Conservation (phyloP, 1,140 invertebrate species). For the Heliconius himera region DNA sequence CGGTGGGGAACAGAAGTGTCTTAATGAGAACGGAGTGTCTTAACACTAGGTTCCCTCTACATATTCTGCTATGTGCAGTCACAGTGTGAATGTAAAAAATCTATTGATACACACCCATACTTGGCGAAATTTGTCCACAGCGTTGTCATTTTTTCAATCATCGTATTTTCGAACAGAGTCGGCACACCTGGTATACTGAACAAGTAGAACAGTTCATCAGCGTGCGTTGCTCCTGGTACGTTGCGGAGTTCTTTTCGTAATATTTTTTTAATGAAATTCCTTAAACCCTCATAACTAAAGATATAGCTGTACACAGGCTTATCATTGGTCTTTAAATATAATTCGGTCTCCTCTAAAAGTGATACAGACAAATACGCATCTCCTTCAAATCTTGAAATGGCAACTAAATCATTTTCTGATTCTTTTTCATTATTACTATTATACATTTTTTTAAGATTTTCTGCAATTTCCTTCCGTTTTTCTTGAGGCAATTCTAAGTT, state of each 20-base stretch:
- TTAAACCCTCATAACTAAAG: slow-evolving; percentile 58
- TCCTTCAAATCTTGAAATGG: slow-evolving; percentile 54
- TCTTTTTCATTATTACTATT: slow-evolving; percentile 44
- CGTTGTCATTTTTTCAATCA: slow-evolving; percentile 63
- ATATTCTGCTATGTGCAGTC: too few relatives aligned
- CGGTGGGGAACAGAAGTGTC: too few relatives aligned
- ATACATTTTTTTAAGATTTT: slow-evolving; percentile 49
- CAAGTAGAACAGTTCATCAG: slow-evolving; percentile 72
- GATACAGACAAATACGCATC: slow-evolving; percentile 56
- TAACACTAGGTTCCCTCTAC: too few relatives aligned
- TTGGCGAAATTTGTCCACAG: slow-evolving; percentile 76
- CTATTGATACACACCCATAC: slow-evolving; percentile 55
- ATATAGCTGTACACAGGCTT: slow-evolving; percentile 63
- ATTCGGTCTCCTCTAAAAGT: slow-evolving; percentile 54
- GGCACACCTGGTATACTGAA: slow-evolving; percentile 53
- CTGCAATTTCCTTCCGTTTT: slow-evolving; percentile 41
- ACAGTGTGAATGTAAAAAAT: neutral
- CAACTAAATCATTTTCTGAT: slow-evolving; percentile 37
- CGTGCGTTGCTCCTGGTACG: slow-evolving; percentile 62
- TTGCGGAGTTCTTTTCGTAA: slow-evolving; percentile 27
- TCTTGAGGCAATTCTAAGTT: slow-evolving; percentile 52
- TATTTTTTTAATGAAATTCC: slow-evolving; percentile 51
- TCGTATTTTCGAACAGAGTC: slow-evolving; percentile 52
- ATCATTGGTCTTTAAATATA: slow-evolving; percentile 52
- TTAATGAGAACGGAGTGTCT: too few relatives aligned